phyloP scores from a whole-genome alignment of 2,888 invertebrate genomes.

The Apomyelois bistriatella region DNA sequence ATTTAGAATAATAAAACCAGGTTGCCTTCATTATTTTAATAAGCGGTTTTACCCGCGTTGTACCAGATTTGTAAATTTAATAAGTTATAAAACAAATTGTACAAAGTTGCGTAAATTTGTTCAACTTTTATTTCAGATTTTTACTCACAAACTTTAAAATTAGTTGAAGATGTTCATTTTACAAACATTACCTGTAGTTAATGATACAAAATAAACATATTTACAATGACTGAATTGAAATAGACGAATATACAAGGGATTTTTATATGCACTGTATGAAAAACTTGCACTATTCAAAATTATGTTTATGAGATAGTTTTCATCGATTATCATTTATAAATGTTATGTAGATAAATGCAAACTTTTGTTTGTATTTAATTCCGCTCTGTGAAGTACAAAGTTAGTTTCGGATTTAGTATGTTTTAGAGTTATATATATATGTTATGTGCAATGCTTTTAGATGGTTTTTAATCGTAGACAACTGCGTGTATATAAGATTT shows the following conservation, averaged over 20 bases:
- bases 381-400: constrained; percentile 38
- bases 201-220: not conserved
- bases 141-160: not conserved
- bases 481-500: constrained; percentile 50
- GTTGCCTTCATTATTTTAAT: not conserved
- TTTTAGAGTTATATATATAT: constrained; percentile 24
- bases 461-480: constrained; percentile 43
- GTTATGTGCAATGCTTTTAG: constrained; percentile 42
- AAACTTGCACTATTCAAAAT: too few species aligned
- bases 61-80: not conserved
- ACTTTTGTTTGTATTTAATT: constrained; percentile 11
- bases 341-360: not conserved
- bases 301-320: not conserved
- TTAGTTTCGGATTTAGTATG: constrained; percentile 28
- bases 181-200: not conserved
- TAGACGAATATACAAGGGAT: too few species aligned
- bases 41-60: not conserved
- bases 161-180: not conserved
- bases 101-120: not conserved
- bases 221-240: not conserved
- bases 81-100: not conserved
- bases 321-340: not conserved
- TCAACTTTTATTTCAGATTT: not conserved
- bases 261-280: too few species aligned
- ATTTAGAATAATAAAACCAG: not conserved